Conservation (phyloP, 2,797 vertebrate species). For the Fundulus diaphanus region DNA sequence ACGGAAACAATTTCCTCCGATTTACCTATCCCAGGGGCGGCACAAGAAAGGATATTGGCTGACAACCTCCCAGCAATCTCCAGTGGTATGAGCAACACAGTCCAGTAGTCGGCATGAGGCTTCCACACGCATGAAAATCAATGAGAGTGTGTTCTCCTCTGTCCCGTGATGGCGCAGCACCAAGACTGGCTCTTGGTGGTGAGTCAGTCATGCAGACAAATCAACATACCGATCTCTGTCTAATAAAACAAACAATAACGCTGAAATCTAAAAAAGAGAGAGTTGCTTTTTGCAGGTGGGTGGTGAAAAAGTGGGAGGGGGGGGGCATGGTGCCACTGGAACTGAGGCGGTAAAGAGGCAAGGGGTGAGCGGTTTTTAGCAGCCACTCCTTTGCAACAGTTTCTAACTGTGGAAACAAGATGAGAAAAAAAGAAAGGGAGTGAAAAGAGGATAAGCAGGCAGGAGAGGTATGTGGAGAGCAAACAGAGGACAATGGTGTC, state of each 20-base stretch:
- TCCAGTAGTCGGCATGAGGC: conserved; percentile 37
- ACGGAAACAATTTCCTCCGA: conserved; percentile 68
- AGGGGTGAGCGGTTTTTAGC: conserved; percentile 25
- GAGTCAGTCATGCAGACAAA: conserved; percentile 64
- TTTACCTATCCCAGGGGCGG: conserved; percentile 58
- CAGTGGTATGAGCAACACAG: conserved; percentile 53
- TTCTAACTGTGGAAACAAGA: conserved; percentile 45
- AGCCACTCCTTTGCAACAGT: conserved; percentile 52
- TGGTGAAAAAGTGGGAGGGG: conserved; percentile 21
- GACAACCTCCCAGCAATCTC: conserved; percentile 56
- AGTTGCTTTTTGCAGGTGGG: conserved; percentile 22
- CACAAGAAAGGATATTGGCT: conserved; percentile 72
- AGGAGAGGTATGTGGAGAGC: conserved; percentile 70
- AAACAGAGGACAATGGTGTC: conserved; percentile 78
- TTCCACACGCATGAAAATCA: conserved; percentile 37
- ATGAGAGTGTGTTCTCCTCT: conserved; percentile 42
- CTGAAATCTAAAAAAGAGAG: conserved; percentile 49
- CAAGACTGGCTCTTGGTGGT: conserved; percentile 33
- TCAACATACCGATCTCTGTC: conserved; percentile 54
- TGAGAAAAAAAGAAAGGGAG: conserved; percentile 49
- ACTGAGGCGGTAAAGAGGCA: conserved; percentile 10
- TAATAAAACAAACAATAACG: conserved; percentile 54
- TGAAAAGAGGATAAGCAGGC: conserved; percentile 62
- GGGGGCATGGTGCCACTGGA: conserved; percentile 23
- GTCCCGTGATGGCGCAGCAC: conserved; percentile 37